Conservation (phyloP, 2,113 vertebrate genomes). For the Orthonyx spaldingii region DNA sequence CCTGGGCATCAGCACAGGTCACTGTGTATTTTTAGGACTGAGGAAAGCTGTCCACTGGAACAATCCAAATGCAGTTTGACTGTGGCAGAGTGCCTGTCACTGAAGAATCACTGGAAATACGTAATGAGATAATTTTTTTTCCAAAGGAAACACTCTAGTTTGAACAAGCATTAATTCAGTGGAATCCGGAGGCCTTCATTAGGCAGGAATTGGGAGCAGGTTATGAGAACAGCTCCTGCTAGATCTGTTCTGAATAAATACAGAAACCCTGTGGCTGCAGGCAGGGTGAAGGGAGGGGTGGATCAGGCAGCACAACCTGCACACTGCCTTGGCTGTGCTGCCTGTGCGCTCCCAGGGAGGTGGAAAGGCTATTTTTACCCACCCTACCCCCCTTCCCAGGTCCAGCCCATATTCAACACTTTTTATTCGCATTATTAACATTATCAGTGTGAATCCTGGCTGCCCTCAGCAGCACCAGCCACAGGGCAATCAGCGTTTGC, state of each 20-base stretch:
- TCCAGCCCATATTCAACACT: background rate
- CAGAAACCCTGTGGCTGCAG: background rate
- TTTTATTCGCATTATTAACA: background rate
- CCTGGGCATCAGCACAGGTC: background rate
- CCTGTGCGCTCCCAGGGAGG: background rate
- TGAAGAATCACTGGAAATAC: background rate
- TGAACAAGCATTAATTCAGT: background rate
- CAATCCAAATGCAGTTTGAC: background rate
- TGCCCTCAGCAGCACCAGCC: background rate
- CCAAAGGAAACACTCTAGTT: background rate
- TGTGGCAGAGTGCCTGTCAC: background rate
- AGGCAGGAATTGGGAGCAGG: background rate
- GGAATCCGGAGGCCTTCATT: background rate
- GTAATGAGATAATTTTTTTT: background rate
- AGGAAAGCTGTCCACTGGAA: background rate
- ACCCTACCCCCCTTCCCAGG: background rate
- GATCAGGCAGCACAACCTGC: background rate
- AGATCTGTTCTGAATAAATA: background rate
- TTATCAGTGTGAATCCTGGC: background rate
- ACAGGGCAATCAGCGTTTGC: background rate
- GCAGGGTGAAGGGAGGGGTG: background rate
- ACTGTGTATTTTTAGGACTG: background rate
- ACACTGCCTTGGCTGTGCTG: background rate
- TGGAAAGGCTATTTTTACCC: background rate
- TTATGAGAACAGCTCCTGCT: slow-evolving; percentile 21